These are phyloP conservation scores for Thaleichthys pacificus DNA, from an alignment of 2,797 vertebrate genomes.

Conservation along the genomic window DNA sequence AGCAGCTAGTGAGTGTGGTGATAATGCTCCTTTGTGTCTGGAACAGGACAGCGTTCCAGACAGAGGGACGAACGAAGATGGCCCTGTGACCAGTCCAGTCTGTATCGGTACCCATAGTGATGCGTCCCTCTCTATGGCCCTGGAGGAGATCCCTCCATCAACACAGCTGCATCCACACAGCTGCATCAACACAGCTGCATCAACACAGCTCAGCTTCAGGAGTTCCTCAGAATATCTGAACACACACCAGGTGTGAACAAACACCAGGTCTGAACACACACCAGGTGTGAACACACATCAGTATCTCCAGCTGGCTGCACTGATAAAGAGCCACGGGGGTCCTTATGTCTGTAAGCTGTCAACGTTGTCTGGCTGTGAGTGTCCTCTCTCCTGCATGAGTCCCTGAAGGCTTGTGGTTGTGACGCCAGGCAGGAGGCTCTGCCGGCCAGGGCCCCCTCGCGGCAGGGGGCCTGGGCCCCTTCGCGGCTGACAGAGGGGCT, in stretches of 20 bases:
- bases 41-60: conserved; percentile 24
- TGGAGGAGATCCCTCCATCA: background rate
- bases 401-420: background rate
- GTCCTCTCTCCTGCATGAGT: conserved; percentile 2
- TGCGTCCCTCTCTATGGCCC: background rate
- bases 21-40: conserved; percentile 40
- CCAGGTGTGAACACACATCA: background rate
- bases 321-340: background rate
- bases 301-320: background rate
- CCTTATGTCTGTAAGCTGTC: background rate
- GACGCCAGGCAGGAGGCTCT: background rate
- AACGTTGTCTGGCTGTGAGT: background rate
- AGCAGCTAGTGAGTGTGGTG: conserved; percentile 14
- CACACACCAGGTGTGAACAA: background rate
- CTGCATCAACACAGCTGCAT: background rate
- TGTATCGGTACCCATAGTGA: background rate
- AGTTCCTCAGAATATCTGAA: too few species aligned
- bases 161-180: background rate
- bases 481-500: too few species aligned
- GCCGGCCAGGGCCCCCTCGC: background rate
- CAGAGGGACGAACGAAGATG: background rate
- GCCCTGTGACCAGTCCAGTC: background rate
- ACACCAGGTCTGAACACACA: background rate
- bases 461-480: too few species aligned
- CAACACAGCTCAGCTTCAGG: background rate